Percentiles rank a stretch among this genome's conserved stretches.
Conservation (phyloP, 92 coral and sea anemone genomes). For the Palythoa heliodiscus region DNA sequence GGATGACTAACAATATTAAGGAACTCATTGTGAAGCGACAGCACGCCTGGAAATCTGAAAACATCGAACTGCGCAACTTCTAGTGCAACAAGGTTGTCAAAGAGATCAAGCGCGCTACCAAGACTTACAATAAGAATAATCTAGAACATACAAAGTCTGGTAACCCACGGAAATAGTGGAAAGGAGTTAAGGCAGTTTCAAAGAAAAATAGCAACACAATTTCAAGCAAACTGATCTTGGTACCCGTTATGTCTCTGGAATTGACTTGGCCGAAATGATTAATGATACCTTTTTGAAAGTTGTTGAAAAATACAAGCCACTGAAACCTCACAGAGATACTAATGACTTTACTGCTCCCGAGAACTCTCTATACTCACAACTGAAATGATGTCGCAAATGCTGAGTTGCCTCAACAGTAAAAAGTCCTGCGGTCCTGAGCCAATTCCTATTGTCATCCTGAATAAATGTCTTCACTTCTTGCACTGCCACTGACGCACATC, state of each 20-base stretch:
- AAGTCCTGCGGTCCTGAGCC: conserved; percentile 41
- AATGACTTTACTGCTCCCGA: conserved; percentile 35
- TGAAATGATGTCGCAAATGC: conserved; percentile 27
- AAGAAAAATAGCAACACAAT: background rate
- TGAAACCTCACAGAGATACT: conserved; percentile 25
- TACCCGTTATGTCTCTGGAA: conserved; percentile 4
- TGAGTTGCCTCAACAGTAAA: conserved; percentile 33
- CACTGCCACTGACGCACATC: conserved; percentile 43
- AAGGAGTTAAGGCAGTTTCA: background rate
- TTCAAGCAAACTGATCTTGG: conserved; percentile 8
- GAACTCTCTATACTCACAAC: conserved; percentile 19
- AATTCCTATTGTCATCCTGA: conserved; percentile 46
- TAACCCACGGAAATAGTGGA: conserved; percentile 4
- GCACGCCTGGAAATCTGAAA: background rate
- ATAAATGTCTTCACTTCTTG: conserved; percentile 39
- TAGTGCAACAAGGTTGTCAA: conserved; percentile 7
- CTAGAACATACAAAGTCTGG: background rate
- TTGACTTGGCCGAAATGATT: conserved; percentile 7
- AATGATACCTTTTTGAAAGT: conserved; percentile 22
- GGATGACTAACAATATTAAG: background rate
- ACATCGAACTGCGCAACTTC: conserved; percentile 7
- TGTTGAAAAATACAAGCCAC: conserved; percentile 43
- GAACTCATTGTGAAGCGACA: background rate
- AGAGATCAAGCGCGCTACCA: conserved; percentile 1
- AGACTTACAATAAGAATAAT: background rate